phyloP scores from a whole-genome alignment of 2,888 invertebrate genomes.

The Ochropleura plecta region DNA sequence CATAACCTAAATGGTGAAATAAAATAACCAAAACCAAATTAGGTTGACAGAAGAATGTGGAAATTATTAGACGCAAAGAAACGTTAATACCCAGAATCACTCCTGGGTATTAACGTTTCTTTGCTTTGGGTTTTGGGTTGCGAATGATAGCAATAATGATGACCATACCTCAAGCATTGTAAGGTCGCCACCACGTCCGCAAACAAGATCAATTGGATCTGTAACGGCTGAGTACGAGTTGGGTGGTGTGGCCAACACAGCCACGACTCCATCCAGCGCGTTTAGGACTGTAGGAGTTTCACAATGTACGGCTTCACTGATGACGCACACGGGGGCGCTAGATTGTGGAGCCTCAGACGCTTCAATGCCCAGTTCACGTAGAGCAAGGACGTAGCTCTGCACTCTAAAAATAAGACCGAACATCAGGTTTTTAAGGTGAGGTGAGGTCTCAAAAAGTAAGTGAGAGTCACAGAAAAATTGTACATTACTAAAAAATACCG shows the following conservation, averaged over 20 bases:
- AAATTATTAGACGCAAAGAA: conserved; percentile 1
- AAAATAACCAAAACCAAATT: not conserved
- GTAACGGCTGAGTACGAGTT: conserved; percentile 95
- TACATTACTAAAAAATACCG: not conserved
- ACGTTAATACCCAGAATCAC: not conserved
- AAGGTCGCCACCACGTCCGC: conserved; percentile 94
- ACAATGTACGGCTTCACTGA: conserved; percentile 90
- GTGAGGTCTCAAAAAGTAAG: not conserved
- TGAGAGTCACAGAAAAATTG: not conserved
- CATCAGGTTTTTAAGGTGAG: not conserved
- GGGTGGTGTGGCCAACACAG: conserved; percentile 93
- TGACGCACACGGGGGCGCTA: conserved; percentile 82
- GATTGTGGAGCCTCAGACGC: conserved; percentile 82
- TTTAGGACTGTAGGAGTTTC: conserved; percentile 84
- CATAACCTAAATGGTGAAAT: conserved; percentile 88
- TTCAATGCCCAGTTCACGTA: conserved; percentile 92
- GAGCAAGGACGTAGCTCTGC: conserved; percentile 92
- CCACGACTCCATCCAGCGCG: conserved; percentile 87
- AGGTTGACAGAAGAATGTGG: not conserved
- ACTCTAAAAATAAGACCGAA: conserved; percentile 81
- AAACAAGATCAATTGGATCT: conserved; percentile 95
- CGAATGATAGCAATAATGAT: not conserved
- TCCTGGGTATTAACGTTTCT: too few relatives aligned
- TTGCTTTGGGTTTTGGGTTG: not conserved
- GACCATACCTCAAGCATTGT: conserved; percentile 92